Conservation (phyloP, 92 coral and sea anemone genomes). For the Palythoa heliodiscus region DNA sequence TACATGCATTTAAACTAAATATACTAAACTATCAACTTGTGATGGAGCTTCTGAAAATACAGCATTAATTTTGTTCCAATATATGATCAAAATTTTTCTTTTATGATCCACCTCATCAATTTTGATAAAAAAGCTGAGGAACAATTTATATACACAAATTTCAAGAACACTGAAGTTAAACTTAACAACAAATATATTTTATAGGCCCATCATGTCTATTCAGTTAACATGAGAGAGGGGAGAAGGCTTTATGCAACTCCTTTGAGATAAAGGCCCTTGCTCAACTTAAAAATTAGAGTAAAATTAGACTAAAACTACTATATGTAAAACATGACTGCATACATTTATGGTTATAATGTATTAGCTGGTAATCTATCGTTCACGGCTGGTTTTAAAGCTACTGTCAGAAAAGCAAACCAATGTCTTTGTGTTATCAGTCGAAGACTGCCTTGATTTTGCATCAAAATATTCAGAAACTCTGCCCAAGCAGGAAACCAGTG, state of each 20-base stretch:
- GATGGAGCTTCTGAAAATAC: slow-evolving; percentile 4
- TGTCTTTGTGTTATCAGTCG: too few relatives aligned
- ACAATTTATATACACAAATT: not conserved
- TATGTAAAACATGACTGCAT: too few relatives aligned
- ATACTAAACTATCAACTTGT: not conserved
- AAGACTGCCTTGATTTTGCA: too few relatives aligned
- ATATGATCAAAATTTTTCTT: not conserved
- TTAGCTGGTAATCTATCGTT: too few relatives aligned
- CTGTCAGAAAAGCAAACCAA: not conserved
- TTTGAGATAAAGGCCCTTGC: too few relatives aligned
- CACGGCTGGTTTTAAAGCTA: not conserved
- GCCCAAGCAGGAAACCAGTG: not conserved
- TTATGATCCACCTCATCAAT: slow-evolving; percentile 6
- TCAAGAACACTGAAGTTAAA: not conserved
- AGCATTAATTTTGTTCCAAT: not conserved
- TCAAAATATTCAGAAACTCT: not conserved
- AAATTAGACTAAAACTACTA: too few relatives aligned
- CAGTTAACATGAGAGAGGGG: not conserved
- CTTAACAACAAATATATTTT: slow-evolving; percentile 17
- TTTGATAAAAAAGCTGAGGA: slow-evolving; percentile 7
- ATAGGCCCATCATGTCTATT: not conserved
- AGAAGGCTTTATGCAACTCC: too few relatives aligned
- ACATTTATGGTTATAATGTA: too few relatives aligned
- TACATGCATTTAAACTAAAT: not conserved
- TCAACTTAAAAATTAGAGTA: too few relatives aligned